phyloP scores from a whole-genome alignment of 2,113 vertebrate species.

The Tonatia bakeri region DNA sequence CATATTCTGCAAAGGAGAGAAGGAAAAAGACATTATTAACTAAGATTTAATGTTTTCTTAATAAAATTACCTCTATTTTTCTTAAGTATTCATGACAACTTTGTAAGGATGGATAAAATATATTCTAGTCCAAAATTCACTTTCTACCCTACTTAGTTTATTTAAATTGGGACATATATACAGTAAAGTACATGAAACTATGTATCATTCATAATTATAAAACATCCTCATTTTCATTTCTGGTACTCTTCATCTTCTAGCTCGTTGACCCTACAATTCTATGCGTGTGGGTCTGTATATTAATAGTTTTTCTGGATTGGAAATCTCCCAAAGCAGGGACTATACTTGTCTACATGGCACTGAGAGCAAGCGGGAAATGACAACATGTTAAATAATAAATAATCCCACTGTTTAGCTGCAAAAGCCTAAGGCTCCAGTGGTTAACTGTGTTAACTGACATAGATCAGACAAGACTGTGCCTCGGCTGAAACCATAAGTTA shows the following conservation, averaged over 20 bases:
- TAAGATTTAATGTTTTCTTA: not conserved
- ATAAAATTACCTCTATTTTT: conserved; percentile 41
- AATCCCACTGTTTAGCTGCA: not conserved
- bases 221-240: not conserved
- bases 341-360: not conserved
- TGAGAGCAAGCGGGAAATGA: not conserved
- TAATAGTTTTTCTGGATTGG: not conserved
- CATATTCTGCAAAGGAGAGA: conserved; percentile 72
- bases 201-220: not conserved
- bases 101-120: conserved; percentile 1
- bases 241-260: not conserved
- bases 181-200: not conserved
- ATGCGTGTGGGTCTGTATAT: not conserved
- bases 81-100: not conserved
- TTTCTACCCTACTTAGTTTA: not conserved
- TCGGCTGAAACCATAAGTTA: not conserved
- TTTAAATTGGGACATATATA: conserved; percentile 1
- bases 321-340: not conserved
- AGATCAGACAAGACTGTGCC: conserved; percentile 1
- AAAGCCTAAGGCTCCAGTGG: not conserved
- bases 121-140: not conserved
- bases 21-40: conserved; percentile 12
- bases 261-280: not conserved
- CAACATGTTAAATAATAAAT: conserved; percentile 49
- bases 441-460: not conserved